A percentile compares a stretch with the other conserved stretches of the same genome.
phyloP scores from a whole-genome alignment of 2,113 vertebrate species.

The Australoheros scitulus region DNA sequence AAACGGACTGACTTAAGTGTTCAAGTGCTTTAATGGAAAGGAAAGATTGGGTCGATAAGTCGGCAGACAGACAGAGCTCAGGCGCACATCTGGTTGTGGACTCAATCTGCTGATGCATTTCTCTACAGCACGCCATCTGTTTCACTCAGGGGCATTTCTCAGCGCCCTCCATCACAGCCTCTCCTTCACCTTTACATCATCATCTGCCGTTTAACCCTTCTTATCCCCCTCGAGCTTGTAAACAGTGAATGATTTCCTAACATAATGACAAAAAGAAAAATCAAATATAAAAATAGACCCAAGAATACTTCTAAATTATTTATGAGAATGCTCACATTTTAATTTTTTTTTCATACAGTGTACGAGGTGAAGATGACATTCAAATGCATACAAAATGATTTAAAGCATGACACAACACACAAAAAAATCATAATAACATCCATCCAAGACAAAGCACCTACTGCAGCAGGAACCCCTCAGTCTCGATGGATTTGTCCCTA shows the following conservation, averaged over 20 bases:
- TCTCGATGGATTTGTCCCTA: not conserved
- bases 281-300: not conserved
- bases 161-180: not conserved
- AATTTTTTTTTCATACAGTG: not conserved
- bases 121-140: constrained; percentile 27
- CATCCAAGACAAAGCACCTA: not conserved
- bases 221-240: not conserved
- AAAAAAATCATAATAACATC: not conserved
- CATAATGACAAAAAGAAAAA: not conserved
- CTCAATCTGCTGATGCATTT: constrained; percentile 47
- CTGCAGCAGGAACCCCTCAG: not conserved
- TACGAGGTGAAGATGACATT: not conserved
- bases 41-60: constrained; percentile 63
- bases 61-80: constrained; percentile 49
- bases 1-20: constrained; percentile 35
- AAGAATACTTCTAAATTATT: not conserved
- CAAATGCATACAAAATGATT: not conserved
- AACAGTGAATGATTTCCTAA: not conserved
- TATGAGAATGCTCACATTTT: not conserved
- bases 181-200: not conserved
- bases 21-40: constrained; percentile 59
- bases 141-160: constrained; percentile 26
- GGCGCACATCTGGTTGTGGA: constrained; percentile 38
- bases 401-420: not conserved
- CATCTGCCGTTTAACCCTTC: not conserved